These are phyloP conservation scores for Achroia grisella DNA, from an alignment of 1,140 invertebrate genomes.

Conservation along the genomic window DNA sequence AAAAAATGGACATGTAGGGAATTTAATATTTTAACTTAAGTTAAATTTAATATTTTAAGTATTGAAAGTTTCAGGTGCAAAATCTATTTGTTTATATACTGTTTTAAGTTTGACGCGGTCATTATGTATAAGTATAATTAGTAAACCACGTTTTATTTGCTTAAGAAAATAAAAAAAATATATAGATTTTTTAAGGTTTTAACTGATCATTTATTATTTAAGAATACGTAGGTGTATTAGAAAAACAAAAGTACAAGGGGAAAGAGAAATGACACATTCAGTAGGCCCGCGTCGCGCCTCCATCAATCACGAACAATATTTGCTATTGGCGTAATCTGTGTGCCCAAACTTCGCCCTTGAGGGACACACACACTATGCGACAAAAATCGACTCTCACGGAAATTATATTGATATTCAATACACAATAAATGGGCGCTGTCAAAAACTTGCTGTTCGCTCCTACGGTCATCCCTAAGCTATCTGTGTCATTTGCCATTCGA, in stretches of 20 bases:
- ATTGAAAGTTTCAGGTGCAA: too few relatives aligned
- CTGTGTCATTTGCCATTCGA: constrained; percentile 71
- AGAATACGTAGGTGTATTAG: constrained; percentile 10
- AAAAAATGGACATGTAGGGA: too few relatives aligned
- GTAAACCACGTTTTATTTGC: too few relatives aligned
- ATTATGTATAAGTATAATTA: too few relatives aligned
- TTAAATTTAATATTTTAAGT: too few relatives aligned
- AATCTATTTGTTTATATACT: too few relatives aligned
- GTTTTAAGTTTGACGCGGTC: too few relatives aligned
- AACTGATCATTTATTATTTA: background rate
- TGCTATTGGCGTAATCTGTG: constrained; percentile 69
- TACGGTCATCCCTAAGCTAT: constrained; percentile 73
- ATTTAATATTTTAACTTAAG: too few relatives aligned
- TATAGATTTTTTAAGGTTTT: background rate
- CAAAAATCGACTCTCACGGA: constrained; percentile 70
- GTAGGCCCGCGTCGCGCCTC: constrained; percentile 18
- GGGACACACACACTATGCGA: constrained; percentile 55
- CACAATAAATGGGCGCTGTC: constrained; percentile 73
- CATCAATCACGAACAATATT: constrained; percentile 60
- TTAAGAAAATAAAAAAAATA: background rate
- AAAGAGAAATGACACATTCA: constrained; percentile 26
- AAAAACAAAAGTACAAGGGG: constrained; percentile 19
- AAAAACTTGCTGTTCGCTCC: constrained; percentile 73
- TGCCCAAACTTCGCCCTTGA: constrained; percentile 56
- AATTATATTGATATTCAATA: constrained; percentile 75